A percentile compares a stretch with the other conserved stretches of the same genome.
phyloP scores from a whole-genome alignment of 2,113 vertebrate species.

The Arothron firmamentum region DNA sequence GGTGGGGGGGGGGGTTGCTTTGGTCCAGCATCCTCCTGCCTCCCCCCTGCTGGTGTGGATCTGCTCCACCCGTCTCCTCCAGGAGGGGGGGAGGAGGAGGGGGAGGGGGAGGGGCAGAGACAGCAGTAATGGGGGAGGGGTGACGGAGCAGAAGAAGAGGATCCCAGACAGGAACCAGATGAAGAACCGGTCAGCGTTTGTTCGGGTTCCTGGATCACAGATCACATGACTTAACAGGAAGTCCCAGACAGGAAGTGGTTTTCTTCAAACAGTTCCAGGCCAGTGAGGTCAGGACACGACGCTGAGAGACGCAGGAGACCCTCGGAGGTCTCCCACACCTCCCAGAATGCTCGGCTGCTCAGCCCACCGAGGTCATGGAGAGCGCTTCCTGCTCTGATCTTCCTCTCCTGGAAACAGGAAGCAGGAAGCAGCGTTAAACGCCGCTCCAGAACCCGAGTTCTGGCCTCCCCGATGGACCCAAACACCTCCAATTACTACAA shows the following conservation, averaged over 20 bases:
- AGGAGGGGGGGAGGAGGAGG: neutral
- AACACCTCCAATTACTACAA: conserved; percentile 54
- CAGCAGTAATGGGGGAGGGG: neutral
- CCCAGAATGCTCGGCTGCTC: conserved; percentile 38
- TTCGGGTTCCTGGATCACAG: neutral
- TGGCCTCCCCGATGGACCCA: conserved; percentile 32
- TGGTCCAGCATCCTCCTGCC: conserved; percentile 58
- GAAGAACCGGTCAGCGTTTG: neutral
- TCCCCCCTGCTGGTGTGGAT: conserved; percentile 65
- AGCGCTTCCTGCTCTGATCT: conserved; percentile 44
- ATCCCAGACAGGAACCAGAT: neutral
- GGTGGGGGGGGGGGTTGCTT: conserved; percentile 63
- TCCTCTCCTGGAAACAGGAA: conserved; percentile 48
- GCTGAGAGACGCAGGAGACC: too few relatives aligned
- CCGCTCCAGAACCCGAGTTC: too few relatives aligned
- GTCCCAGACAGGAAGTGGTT: too few relatives aligned
- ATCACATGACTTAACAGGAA: too few relatives aligned
- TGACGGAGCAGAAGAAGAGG: neutral
- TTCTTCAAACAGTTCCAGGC: too few relatives aligned
- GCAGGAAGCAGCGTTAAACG: conserved; percentile 44
- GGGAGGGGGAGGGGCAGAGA: neutral
- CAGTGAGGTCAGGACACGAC: too few relatives aligned
- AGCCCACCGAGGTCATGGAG: conserved; percentile 25
- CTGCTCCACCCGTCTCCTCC: conserved; percentile 58
- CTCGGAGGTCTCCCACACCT: conserved; percentile 6